Evolutionary conservation across 2,888 invertebrate species (phyloP), one percentile per base, ranked within the genome.

Genomic region (Aplocera efformata): DNA sequence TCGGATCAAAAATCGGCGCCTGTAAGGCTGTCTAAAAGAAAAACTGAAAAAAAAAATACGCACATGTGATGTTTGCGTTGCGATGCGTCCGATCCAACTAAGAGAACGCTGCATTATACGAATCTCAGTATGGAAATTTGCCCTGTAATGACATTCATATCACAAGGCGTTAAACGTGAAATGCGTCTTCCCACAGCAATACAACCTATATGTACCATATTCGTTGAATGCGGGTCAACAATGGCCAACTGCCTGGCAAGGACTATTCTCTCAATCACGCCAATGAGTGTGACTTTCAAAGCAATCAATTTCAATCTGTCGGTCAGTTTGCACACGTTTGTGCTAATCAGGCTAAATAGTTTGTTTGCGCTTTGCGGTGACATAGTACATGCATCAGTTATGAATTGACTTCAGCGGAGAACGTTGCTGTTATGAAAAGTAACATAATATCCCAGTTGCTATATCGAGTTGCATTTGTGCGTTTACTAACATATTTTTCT

Each of bases 281-380:
- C 80, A 83, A 83, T 81, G 73, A 81, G 67, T 65, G 60, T 58
- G 68, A 60, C 73, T 65, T 59, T 69, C 66, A 63, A 62, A 53
- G 59, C 78, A 82, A 86, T 86, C 82, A 83, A 77, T 79, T 77
- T 74, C 77, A 84, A 85, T 84, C 67, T 64, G 66, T 58, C 51
- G 60, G 72, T 62, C 72, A 77, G 73, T 84, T 83, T 78, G 83
- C 83, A 73, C 75, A 82, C 77, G 80, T 79, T 73, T 3, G 73
- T 72, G 83, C 82, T 88, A 85, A 88, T 84, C 74, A 84, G 81
- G 78, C 80, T 85, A 85, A 84, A 85, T 70, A 77, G 72, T 70
- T 63, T 73, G 65, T 76, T 75, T 72, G 72, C 67, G 59, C 71
- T 73, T 75, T 76, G 75, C 70, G 31, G 31, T 39, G 31, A 27